phyloP scores from a whole-genome alignment of 2,888 invertebrate species.

The Sipha maydis region DNA sequence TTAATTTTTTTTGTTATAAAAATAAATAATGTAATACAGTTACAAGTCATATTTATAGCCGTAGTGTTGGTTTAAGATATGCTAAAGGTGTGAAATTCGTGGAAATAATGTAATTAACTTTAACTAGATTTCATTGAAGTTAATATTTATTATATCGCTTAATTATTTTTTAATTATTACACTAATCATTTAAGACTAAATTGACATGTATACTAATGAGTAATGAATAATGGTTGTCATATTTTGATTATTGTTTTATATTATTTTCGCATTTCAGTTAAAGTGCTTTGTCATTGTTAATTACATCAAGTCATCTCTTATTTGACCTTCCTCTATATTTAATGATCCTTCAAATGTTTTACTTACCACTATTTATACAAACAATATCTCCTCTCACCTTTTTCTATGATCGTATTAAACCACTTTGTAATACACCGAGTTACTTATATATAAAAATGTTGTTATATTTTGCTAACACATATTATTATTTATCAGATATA shows the following conservation, averaged over 20 bases:
- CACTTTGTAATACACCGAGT: not conserved
- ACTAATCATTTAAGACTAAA: constrained; percentile 16
- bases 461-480: not conserved
- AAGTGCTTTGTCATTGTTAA: not conserved
- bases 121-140: not conserved
- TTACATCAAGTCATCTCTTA: not conserved
- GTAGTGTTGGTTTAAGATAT: not conserved
- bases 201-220: not conserved
- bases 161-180: constrained; percentile 33
- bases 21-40: not conserved
- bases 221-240: not conserved
- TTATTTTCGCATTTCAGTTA: not conserved
- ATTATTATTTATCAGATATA: not conserved
- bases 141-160: not conserved
- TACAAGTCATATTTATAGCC: not conserved
- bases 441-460: not conserved
- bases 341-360: constrained; percentile 25
- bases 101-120: not conserved
- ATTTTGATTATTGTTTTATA: constrained; percentile 6
- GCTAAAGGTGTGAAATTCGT: not conserved
- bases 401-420: not conserved
- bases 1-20: not conserved
- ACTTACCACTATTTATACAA: not conserved
- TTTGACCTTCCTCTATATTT: constrained; percentile 34
- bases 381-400: constrained; percentile 21